Conservation (phyloP, 2,113 vertebrate genomes). For the Ophthalmolycus amberensis region DNA sequence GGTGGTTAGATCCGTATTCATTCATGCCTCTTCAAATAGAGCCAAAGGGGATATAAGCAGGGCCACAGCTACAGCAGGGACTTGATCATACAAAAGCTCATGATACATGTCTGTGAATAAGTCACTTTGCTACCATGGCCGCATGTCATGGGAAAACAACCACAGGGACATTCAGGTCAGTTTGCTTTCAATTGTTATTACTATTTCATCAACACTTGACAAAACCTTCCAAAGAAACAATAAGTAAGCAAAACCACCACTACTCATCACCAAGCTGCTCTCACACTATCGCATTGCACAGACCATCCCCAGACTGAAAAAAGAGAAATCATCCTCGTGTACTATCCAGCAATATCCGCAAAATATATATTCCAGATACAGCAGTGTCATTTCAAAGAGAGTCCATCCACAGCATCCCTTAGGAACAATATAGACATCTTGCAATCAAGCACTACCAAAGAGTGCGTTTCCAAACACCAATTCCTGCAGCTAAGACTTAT, state of each 20-base stretch:
- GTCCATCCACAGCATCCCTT: conserved; percentile 4
- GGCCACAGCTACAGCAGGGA: conserved; percentile 44
- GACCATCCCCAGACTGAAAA: conserved; percentile 1
- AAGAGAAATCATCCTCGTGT: conserved; percentile 29
- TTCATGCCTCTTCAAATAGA: conserved; percentile 52
- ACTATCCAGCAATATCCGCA: conserved; percentile 5
- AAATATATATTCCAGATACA: conserved; percentile 32
- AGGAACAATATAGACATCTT: conserved; percentile 21
- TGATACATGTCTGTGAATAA: conserved; percentile 39
- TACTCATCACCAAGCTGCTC: conserved; percentile 24
- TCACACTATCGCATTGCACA: conserved; percentile 5
- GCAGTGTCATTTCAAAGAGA: conserved; percentile 18
- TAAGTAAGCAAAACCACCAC: neutral
- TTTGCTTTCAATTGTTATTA: conserved; percentile 16
- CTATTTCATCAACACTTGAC: conserved; percentile 22
- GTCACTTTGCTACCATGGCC: conserved; percentile 6
- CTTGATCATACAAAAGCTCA: conserved; percentile 40
- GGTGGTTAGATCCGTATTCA: conserved; percentile 60
- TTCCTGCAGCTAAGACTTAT: conserved; percentile 2
- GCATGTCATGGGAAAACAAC: conserved; percentile 10
- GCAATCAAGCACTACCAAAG: conserved; percentile 2
- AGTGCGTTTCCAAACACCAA: neutral
- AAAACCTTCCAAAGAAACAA: conserved; percentile 3
- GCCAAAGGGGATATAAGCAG: conserved; percentile 49
- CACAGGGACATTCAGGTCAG: conserved; percentile 2